These are phyloP conservation scores for Spialia ferax DNA, from an alignment of 2,888 invertebrate genomes.

Conservation along the genomic window DNA sequence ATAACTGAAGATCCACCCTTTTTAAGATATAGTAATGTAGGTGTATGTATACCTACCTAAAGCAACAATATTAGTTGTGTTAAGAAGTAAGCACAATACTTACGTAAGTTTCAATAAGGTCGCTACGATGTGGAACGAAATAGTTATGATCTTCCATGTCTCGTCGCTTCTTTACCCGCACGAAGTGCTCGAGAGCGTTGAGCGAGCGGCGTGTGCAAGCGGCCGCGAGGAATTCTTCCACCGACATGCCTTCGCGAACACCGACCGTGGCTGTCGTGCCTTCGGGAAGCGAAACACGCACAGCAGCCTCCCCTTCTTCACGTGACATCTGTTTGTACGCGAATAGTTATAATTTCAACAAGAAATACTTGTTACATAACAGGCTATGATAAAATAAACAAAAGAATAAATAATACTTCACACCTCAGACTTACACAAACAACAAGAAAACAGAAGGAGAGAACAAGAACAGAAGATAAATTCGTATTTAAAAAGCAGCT, in stretches of 20 bases:
- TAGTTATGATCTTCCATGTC: slow-evolving; percentile 99
- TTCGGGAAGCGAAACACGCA: slow-evolving; percentile 96
- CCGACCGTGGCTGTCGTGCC: slow-evolving; percentile 93
- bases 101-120: slow-evolving; percentile 98
- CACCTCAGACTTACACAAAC: too few species aligned
- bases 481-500: too few species aligned
- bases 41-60: too few species aligned
- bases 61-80: too few species aligned
- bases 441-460: too few species aligned
- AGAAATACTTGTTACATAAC: neutral
- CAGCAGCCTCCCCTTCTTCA: slow-evolving; percentile 95
- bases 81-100: slow-evolving; percentile 84
- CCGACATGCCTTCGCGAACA: slow-evolving; percentile 96
- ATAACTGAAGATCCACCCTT: neutral
- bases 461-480: too few species aligned
- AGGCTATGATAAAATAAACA: neutral
- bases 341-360: slow-evolving; percentile 11
- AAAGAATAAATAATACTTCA: too few species aligned
- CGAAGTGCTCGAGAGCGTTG: slow-evolving; percentile 98
- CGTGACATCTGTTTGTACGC: slow-evolving; percentile 90
- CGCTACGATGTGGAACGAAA: slow-evolving; percentile 97
- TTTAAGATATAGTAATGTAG: too few species aligned
- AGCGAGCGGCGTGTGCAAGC: slow-evolving; percentile 97
- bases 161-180: slow-evolving; percentile 96
- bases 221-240: slow-evolving; percentile 97